Base-by-base conservation (phyloP, 1,140 invertebrate genomes). In the Druon quercuslanigerum region DNA sequence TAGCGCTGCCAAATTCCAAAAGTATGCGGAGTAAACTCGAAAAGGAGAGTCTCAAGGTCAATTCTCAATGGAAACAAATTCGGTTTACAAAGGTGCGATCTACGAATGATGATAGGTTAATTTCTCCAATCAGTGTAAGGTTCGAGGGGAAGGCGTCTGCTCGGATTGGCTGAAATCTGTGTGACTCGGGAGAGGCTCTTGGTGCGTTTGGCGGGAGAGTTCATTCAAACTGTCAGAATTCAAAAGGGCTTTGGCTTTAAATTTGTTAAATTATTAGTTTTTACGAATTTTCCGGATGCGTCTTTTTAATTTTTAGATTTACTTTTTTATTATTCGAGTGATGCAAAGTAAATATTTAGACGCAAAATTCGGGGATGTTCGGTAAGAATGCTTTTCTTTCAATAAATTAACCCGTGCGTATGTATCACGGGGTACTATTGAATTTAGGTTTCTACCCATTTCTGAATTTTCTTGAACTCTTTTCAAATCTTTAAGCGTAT, bases 21-120 rank as follows among this genome's bases (percentile, higher is more conserved):
- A 46, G 40, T 46, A 46, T 46, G 40, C 8, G 8, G 40, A 11
- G 40, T 46, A 46, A 46, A 46, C 40, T 33, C 33, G 14, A 66
- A 33, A 66, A 60, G 57, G 57, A 60, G 57, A 60, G 20, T 40
- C 60, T 66, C 60, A 66, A 25, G 33, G 13, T 16, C 16, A n/a
- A 16, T 66, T 66, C 13, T n/a, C 60, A 66, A 46, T 66, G 33
- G 13, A 16, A 46, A 66, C 25, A n/a, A 66, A 1, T 46, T 33
- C 4, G n/a, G 33, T 40, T 66, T 66, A 25, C 60, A 66, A 46
- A 46, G 14, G 13, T 16, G 4, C 25, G 16, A 66, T 46, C 14
- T 40, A 14, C 7, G 14, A 40, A 14, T 33, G 3, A 6, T 33
- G 3, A 2, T 40, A n/a, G 14, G 16, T 14, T 16, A 16, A 2